Evolutionary conservation across 2,797 vertebrate genomes (phyloP).

Genomic region (Enteromius radiatus): DNA sequence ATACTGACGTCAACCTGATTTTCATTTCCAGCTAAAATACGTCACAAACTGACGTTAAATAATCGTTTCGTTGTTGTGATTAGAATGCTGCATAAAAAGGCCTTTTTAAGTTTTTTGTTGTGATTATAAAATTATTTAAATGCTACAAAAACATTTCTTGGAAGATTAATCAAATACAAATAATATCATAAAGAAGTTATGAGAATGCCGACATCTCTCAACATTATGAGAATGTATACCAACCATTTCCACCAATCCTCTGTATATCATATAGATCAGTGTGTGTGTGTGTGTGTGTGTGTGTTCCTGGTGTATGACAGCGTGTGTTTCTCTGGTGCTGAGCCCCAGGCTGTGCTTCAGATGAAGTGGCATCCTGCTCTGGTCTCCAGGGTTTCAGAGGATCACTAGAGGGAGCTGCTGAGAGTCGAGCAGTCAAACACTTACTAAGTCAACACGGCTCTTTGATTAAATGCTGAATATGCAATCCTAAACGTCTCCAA

Average conservation of each 20-base stretch:
- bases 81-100: not conserved
- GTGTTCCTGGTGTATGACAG: not conserved
- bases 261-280: not conserved
- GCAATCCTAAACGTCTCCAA: not conserved
- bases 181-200: not conserved
- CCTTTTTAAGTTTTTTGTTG: not conserved
- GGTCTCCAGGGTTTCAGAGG: not conserved
- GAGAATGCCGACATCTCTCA: not conserved
- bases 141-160: not conserved
- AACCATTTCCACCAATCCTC: not conserved
- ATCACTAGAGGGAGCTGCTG: constrained; percentile 6
- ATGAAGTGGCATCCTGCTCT: not conserved
- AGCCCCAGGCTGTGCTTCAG: not conserved
- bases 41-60: no score
- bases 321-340: not conserved
- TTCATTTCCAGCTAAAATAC: no score
- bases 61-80: not conserved
- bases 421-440: not conserved
- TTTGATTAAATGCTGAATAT: not conserved
- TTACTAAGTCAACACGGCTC: not conserved
- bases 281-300: not conserved
- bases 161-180: not conserved
- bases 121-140: not conserved
- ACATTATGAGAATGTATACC: not conserved
- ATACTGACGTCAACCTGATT: no score